Evolutionary conservation across 1,140 invertebrate species (phyloP).

Genomic region (Drosophila santomea): DNA sequence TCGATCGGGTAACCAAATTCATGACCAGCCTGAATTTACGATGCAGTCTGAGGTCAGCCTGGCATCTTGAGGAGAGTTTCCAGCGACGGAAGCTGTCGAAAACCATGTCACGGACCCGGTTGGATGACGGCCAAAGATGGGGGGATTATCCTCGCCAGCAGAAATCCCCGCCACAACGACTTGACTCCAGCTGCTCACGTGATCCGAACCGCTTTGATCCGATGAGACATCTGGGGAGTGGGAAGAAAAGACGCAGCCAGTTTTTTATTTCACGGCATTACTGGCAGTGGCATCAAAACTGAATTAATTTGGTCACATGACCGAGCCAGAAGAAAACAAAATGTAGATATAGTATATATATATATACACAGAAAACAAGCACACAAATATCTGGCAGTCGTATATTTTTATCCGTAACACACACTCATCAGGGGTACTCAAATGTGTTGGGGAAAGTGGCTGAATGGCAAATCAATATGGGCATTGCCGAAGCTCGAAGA

Average conservation of each 20-base stretch:
- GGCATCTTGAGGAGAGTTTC: slow-evolving; percentile 12
- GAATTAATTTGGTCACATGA: slow-evolving; percentile 75
- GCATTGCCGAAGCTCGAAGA: background rate
- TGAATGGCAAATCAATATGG: background rate
- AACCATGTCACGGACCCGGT: slow-evolving; percentile 70
- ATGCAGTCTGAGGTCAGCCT: slow-evolving; percentile 49
- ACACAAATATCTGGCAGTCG: slow-evolving; percentile 30
- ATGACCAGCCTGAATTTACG: slow-evolving; percentile 38
- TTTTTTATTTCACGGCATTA: slow-evolving; percentile 46
- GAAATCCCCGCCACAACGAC: slow-evolving; percentile 6
- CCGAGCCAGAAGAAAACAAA: slow-evolving; percentile 46
- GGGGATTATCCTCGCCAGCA: background rate
- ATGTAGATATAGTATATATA: slow-evolving; percentile 16
- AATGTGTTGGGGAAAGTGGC: slow-evolving; percentile 8
- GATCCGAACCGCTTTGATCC: slow-evolving; percentile 36
- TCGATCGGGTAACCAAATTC: slow-evolving; percentile 38
- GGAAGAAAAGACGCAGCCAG: slow-evolving; percentile 13
- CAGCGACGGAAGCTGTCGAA: slow-evolving; percentile 43
- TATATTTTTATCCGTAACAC: slow-evolving; percentile 23
- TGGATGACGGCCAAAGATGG: slow-evolving; percentile 49
- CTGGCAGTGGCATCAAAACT: slow-evolving; percentile 48
- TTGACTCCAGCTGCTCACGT: slow-evolving; percentile 39
- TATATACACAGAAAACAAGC: slow-evolving; percentile 17
- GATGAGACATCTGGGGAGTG: background rate
- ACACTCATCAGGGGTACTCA: slow-evolving; percentile 37